phyloP scores from a whole-genome alignment of 2,888 invertebrate species.

The Sminthurinus aureus region DNA sequence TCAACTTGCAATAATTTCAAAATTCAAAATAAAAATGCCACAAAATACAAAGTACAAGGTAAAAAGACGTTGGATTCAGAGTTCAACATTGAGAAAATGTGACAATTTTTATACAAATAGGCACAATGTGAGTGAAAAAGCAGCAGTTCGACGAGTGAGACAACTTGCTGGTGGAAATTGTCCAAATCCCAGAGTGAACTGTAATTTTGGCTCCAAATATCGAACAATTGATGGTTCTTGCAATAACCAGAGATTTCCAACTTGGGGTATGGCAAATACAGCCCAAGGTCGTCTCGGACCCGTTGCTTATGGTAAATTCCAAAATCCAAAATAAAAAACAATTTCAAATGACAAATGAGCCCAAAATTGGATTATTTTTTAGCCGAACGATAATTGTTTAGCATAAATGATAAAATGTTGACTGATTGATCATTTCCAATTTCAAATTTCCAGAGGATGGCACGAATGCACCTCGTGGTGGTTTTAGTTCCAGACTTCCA shows the following conservation, averaged over 20 bases:
- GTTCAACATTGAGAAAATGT: background rate
- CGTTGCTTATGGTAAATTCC: conserved; percentile 53
- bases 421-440: no score
- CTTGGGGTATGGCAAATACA: conserved; percentile 60
- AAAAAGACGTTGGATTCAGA: background rate
- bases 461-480: conserved; percentile 63
- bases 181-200: conserved; percentile 25
- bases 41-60: background rate
- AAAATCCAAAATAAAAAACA: no score
- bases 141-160: conserved; percentile 4
- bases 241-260: conserved; percentile 60
- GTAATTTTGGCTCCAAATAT: conserved; percentile 43
- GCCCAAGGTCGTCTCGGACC: conserved; percentile 59
- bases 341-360: no score
- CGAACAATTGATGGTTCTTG: conserved; percentile 61
- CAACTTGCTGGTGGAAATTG: conserved; percentile 38
- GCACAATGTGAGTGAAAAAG: conserved; percentile 23
- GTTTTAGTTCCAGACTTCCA: conserved; percentile 71
- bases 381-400: no score
- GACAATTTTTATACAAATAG: background rate
- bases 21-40: background rate
- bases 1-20: background rate
- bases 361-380: no score
- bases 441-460: conserved; percentile 35
- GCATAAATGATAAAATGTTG: no score